Evolutionary conservation across 2,888 invertebrate species (phyloP).

Genomic region (Teleogryllus oceanicus): DNA sequence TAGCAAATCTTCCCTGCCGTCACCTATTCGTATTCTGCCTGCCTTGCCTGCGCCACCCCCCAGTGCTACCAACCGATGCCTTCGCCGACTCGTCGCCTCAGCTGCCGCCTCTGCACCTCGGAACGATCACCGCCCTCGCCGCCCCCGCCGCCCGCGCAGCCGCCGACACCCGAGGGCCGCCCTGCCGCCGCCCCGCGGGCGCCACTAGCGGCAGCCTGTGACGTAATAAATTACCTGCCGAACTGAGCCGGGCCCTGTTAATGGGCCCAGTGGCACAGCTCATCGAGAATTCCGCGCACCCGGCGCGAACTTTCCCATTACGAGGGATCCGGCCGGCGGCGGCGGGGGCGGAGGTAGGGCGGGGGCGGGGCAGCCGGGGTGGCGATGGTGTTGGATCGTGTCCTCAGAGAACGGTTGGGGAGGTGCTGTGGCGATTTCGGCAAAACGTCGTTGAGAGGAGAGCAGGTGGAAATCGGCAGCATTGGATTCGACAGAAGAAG

Average conservation of each 20-base stretch:
- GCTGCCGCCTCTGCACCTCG: too few relatives aligned
- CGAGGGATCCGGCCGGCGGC: neutral
- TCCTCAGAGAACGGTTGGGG: neutral
- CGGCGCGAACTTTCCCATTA: slow-evolving; percentile 12
- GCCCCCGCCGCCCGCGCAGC: too few relatives aligned
- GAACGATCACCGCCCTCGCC: too few relatives aligned
- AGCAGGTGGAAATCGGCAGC: neutral
- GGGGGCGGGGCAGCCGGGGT: neutral
- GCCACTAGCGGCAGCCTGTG: slow-evolving; percentile 26
- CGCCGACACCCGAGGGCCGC: neutral
- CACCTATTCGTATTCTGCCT: too few relatives aligned
- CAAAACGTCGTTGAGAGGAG: neutral
- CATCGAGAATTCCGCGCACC: slow-evolving; percentile 30
- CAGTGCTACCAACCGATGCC: too few relatives aligned
- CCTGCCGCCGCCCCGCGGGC: neutral
- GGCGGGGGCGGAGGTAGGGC: neutral
- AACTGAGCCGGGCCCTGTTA: slow-evolving; percentile 27
- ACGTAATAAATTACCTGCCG: slow-evolving; percentile 32
- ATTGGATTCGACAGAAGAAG: too few relatives aligned
- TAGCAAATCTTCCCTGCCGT: too few relatives aligned
- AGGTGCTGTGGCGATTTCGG: neutral
- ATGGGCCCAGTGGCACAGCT: slow-evolving; percentile 23
- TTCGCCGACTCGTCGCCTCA: too few relatives aligned
- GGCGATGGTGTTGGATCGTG: neutral
- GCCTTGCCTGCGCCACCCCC: too few relatives aligned